Evolutionary conservation across 2,888 invertebrate genomes (phyloP).

Genomic region (Pheosia gnoma): DNA sequence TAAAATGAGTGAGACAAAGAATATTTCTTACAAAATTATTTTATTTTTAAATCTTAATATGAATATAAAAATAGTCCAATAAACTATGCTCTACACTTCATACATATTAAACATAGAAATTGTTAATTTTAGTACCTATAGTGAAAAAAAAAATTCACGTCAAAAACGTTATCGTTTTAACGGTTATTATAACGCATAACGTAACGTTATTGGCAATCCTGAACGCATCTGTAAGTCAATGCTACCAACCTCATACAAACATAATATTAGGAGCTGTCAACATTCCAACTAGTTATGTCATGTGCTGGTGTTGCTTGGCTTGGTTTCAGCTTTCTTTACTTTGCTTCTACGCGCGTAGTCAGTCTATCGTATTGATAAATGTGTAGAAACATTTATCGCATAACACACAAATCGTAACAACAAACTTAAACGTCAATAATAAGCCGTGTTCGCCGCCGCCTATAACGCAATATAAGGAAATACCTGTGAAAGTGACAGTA

Average conservation of each 20-base stretch:
- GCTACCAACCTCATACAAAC: slow-evolving; percentile 48
- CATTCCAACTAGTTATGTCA: slow-evolving; percentile 63
- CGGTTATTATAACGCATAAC: slow-evolving; percentile 2
- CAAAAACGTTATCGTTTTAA: background rate
- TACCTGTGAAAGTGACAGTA: slow-evolving; percentile 77
- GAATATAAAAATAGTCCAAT: no score
- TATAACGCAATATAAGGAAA: slow-evolving; percentile 54
- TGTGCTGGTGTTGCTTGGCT: slow-evolving; percentile 69
- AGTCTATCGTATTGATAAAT: slow-evolving; percentile 67
- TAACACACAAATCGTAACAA: slow-evolving; percentile 59
- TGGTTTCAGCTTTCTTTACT: slow-evolving; percentile 75
- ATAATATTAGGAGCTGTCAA: slow-evolving; percentile 50
- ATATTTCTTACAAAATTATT: no score
- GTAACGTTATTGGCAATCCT: slow-evolving; percentile 14
- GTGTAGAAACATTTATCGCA: slow-evolving; percentile 61
- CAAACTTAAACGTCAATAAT: slow-evolving; percentile 49
- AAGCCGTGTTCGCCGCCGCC: slow-evolving; percentile 50
- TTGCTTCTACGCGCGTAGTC: slow-evolving; percentile 76
- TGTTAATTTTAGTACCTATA: no score
- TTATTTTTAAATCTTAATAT: no score
- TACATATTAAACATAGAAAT: no score
- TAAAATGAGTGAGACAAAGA: no score
- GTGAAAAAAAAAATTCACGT: no score
- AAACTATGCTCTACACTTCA: no score
- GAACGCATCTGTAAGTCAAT: slow-evolving; percentile 51